phyloP scores from a whole-genome alignment of 2,797 vertebrate species.

The Lepus oiostolus region DNA sequence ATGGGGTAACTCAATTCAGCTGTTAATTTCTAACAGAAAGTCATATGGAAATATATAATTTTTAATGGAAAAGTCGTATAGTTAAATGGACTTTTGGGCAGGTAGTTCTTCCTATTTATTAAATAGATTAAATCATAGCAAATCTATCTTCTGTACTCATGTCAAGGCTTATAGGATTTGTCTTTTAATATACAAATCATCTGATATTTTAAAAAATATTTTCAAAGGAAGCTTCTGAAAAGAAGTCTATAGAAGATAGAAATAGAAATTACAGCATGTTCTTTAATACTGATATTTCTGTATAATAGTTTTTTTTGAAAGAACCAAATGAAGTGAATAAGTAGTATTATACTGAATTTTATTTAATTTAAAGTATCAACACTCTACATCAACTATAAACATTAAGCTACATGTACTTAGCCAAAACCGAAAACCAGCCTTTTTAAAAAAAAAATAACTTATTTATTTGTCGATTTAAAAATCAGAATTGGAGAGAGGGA shows the following conservation, averaged over 20 bases:
- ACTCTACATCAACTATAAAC: slow-evolving; percentile 21
- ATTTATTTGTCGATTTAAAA: too few relatives aligned
- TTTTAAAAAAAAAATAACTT: not conserved
- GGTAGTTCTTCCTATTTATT: not conserved
- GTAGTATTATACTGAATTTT: slow-evolving; percentile 39
- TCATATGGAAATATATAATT: not conserved
- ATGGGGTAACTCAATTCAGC: not conserved
- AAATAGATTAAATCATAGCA: slow-evolving; percentile 13
- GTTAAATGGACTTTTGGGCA: not conserved
- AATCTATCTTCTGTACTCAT: not conserved
- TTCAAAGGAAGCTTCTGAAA: slow-evolving; percentile 47
- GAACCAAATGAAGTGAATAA: slow-evolving; percentile 32
- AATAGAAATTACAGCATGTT: not conserved
- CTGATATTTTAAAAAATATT: not conserved
- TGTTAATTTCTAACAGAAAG: slow-evolving; percentile 14
- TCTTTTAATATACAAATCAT: slow-evolving; percentile 6
- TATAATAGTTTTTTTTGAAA: not conserved
- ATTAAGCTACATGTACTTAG: not conserved
- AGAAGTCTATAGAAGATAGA: not conserved
- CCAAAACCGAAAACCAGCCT: slow-evolving; percentile 45
- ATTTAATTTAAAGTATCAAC: slow-evolving; percentile 49
- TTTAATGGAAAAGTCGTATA: slow-evolving; percentile 19
- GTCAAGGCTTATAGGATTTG: not conserved
- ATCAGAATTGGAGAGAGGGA: too few relatives aligned
- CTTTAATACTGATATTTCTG: slow-evolving; percentile 25